A percentile compares a stretch with the other conserved stretches of the same genome.
Evolutionary conservation across 35 echinoderm and acorn worm species (phyloP).

Genomic region (Lytechinus pictus): DNA sequence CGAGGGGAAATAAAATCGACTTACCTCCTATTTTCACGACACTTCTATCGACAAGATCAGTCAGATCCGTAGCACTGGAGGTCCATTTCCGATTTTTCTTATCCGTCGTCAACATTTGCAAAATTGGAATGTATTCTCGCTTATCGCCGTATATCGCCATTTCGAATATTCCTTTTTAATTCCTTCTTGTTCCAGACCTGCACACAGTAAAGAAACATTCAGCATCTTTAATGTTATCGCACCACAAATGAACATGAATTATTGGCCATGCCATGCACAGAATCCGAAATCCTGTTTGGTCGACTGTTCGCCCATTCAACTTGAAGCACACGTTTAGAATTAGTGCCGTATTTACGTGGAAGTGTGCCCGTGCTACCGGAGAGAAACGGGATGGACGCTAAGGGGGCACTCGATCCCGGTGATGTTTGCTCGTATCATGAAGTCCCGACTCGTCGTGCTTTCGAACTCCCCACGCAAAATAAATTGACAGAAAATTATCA

Average conservation of each 20-base stretch:
- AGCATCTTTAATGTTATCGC: background rate
- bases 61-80: slow-evolving; percentile 3
- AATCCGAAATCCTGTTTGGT: background rate
- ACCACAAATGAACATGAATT: background rate
- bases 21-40: slow-evolving; percentile 21
- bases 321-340: background rate
- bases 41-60: background rate
- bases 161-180: slow-evolving; percentile 20
- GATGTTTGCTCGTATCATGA: background rate
- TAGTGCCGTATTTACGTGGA: background rate
- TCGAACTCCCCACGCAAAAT: slow-evolving; percentile 9
- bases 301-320: too few relatives aligned
- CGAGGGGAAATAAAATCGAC: background rate
- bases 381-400: background rate
- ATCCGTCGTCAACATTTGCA: background rate
- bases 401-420: background rate
- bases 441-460: background rate
- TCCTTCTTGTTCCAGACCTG: background rate
- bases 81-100: background rate
- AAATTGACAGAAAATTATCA: slow-evolving; percentile 10
- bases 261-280: background rate
- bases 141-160: slow-evolving; percentile 34
- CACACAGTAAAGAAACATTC: background rate
- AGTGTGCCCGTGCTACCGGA: background rate
- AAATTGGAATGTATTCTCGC: slow-evolving; percentile 33